phyloP scores from a whole-genome alignment of 2,113 vertebrate genomes.

The Toxostoma redivivum region DNA sequence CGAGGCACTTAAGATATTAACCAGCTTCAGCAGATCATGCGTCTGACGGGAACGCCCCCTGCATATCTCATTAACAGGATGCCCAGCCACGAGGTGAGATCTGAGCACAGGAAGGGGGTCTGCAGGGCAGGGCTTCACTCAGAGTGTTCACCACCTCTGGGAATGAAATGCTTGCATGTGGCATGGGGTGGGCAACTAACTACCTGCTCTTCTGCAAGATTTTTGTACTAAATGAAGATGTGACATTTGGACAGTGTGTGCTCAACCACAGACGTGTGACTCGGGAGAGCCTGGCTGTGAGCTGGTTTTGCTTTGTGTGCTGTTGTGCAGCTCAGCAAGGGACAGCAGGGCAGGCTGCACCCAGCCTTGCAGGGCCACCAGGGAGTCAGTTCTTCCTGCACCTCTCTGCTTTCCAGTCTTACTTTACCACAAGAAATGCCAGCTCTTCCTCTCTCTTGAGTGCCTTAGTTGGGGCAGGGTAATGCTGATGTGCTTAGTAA shows the following conservation, averaged over 20 bases:
- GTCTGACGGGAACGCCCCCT: slow-evolving; percentile 97
- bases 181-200: slow-evolving; percentile 6
- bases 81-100: slow-evolving; percentile 99
- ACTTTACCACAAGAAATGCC: background rate
- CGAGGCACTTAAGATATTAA: slow-evolving; percentile 96
- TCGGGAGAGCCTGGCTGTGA: background rate
- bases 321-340: background rate
- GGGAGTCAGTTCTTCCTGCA: background rate
- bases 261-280: background rate
- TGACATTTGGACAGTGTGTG: background rate
- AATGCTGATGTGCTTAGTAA: background rate
- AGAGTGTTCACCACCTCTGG: background rate
- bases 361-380: background rate
- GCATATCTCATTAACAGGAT: slow-evolving; percentile 99
- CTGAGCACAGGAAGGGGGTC: slow-evolving; percentile 23
- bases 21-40: slow-evolving; percentile 99
- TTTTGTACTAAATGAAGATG: background rate
- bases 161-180: slow-evolving; percentile 4
- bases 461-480: background rate
- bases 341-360: background rate
- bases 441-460: background rate
- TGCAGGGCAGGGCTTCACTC: slow-evolving; percentile 12
- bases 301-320: background rate
- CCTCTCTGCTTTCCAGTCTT: background rate
- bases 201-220: background rate